These are phyloP conservation scores for Agapornis canus DNA, from an alignment of 2,797 vertebrate species.

Conservation along the genomic window DNA sequence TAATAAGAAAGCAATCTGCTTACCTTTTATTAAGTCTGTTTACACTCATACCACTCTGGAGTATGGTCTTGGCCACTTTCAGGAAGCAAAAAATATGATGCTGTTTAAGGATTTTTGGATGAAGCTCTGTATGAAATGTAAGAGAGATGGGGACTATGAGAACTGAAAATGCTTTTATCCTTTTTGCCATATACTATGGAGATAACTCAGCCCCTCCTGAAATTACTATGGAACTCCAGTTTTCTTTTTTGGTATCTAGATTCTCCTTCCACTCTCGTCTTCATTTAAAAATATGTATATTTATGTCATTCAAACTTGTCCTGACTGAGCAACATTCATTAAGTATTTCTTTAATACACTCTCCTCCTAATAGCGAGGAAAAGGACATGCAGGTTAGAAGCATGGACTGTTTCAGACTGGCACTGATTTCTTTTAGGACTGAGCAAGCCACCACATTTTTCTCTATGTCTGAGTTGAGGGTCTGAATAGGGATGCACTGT, in stretches of 20 bases:
- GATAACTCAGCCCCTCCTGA: neutral
- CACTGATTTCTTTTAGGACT: neutral
- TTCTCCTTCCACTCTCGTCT: neutral
- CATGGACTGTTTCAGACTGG: neutral
- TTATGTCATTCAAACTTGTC: neutral
- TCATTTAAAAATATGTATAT: neutral
- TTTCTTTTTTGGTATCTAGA: neutral
- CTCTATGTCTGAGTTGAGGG: neutral
- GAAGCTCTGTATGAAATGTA: neutral
- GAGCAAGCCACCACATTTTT: neutral
- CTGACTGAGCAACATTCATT: neutral
- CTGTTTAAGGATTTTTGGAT: neutral
- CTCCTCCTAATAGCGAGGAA: neutral
- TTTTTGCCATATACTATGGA: neutral
- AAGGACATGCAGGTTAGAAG: neutral
- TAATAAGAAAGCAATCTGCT: neutral
- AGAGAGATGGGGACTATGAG: neutral
- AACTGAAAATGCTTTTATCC: neutral
- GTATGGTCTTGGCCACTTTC: neutral
- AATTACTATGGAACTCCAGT: neutral
- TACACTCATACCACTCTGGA: neutral
- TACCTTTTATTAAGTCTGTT: neutral
- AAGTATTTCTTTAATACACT: neutral
- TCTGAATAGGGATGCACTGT: fast-evolving
- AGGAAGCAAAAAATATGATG: neutral